Evolutionary conservation across 2,888 invertebrate genomes (phyloP).

Genomic region (Lithophane socia): DNA sequence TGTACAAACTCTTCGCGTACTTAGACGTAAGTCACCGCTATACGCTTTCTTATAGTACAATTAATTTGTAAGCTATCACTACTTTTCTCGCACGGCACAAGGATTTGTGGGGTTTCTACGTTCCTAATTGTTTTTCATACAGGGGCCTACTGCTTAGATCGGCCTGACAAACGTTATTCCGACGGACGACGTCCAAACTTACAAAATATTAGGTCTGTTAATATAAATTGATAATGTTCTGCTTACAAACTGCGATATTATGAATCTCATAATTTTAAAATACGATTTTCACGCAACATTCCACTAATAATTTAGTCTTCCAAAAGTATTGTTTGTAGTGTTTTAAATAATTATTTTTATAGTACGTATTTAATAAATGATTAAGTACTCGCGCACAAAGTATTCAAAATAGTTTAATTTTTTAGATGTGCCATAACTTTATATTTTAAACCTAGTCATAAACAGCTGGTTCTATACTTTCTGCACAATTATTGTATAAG

Average conservation of each 20-base stretch:
- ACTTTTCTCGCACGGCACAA: constrained; percentile 69
- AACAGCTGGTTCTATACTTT: constrained; percentile 59
- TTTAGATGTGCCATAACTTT: constrained; percentile 64
- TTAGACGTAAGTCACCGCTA: constrained; percentile 76
- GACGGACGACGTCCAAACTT: constrained; percentile 36
- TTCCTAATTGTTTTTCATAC: constrained; percentile 65
- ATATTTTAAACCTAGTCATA: constrained; percentile 66
- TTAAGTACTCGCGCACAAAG: constrained; percentile 61
- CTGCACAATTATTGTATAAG: constrained; percentile 61
- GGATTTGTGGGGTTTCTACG: constrained; percentile 70
- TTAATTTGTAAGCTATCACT: constrained; percentile 78
- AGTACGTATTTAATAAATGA: constrained; percentile 48
- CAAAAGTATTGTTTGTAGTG: constrained; percentile 62
- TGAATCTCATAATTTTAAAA: constrained; percentile 56
- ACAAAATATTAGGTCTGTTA: constrained; percentile 53
- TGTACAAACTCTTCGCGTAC: constrained; percentile 64
- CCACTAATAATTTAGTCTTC: constrained; percentile 70
- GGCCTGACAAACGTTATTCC: constrained; percentile 48
- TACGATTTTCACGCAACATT: constrained; percentile 61
- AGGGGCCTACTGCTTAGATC: constrained; percentile 59
- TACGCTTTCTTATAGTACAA: constrained; percentile 82
- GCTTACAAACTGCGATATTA: constrained; percentile 54
- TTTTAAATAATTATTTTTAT: constrained; percentile 60
- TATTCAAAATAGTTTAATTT: constrained; percentile 41
- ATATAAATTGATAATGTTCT: constrained; percentile 32